phyloP scores from a whole-genome alignment of 2,113 vertebrate genomes.

The Procavia capensis region DNA sequence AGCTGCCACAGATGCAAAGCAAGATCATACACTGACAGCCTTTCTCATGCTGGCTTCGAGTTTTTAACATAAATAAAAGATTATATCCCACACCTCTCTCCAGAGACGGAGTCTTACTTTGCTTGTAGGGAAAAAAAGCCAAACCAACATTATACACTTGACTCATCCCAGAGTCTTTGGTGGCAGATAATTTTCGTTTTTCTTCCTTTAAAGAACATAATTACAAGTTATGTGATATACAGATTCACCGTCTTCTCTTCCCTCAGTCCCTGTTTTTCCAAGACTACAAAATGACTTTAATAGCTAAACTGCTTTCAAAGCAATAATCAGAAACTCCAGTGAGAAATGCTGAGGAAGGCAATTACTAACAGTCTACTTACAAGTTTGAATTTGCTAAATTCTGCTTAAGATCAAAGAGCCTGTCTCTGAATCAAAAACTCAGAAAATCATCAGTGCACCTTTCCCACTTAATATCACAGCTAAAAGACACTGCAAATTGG shows the following conservation, averaged over 20 bases:
- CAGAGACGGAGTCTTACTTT: constrained; percentile 49
- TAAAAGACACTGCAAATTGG: constrained; percentile 48
- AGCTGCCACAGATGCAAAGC: neutral
- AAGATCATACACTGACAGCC: neutral
- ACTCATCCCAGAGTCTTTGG: constrained; percentile 31
- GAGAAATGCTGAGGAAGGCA: constrained; percentile 51
- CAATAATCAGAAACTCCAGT: constrained; percentile 43
- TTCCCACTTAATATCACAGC: neutral
- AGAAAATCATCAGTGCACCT: constrained; percentile 38
- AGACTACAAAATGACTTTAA: constrained; percentile 62
- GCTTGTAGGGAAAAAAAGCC: neutral
- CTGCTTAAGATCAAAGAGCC: constrained; percentile 41
- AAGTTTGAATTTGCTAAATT: constrained; percentile 54
- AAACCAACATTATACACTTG: neutral
- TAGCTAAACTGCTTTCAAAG: constrained; percentile 53
- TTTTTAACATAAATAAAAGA: neutral
- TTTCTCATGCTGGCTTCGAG: neutral
- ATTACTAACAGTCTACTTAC: constrained; percentile 38
- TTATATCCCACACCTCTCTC: neutral
- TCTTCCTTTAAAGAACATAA: constrained; percentile 54
- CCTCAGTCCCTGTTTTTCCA: constrained; percentile 43
- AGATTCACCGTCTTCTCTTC: neutral
- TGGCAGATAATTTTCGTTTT: neutral
- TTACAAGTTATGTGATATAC: constrained; percentile 25
- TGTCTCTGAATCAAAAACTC: constrained; percentile 44